Evolutionary conservation across 2,113 vertebrate genomes (phyloP).

Genomic region (Macaca fascicularis): T2T-MFA8v1.1 NC_088391.1:63249001-63249500

Average conservation of each 20-base stretch:
- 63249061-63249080: neutral
- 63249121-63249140: neutral
- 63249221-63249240: neutral
- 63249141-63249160: neutral
- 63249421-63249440: conserved; percentile 32
- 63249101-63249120: neutral
- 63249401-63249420: conserved; percentile 32
- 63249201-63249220: neutral
- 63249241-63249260: neutral
- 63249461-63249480: conserved; percentile 65
- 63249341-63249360: neutral
- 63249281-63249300: neutral
- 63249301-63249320: neutral
- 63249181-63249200: neutral
- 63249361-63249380: conserved; percentile 52
- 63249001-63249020: neutral
- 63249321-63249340: neutral
- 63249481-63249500: conserved; percentile 64
- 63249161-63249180: neutral
- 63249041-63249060: neutral
- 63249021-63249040: neutral
- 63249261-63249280: neutral
- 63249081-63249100: neutral
- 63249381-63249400: conserved; percentile 68
- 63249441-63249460: conserved; percentile 72